Evolutionary conservation across 2,797 vertebrate genomes (phyloP).

Genomic region (Pogonophryne albipinna): DNA sequence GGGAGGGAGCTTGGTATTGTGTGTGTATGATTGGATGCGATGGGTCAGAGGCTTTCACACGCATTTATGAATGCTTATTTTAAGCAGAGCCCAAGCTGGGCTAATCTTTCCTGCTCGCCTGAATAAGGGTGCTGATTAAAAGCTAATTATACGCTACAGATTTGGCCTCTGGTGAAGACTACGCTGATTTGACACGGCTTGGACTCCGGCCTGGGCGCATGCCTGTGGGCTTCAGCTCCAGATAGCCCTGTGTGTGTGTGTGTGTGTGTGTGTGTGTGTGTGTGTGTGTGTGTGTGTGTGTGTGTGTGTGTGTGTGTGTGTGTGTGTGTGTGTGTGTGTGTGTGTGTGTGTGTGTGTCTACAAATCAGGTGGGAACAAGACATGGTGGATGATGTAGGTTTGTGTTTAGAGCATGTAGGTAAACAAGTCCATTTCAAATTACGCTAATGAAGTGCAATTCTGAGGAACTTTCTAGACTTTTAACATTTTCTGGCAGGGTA

Average conservation of each 20-base stretch:
- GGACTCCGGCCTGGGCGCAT: conserved; percentile 65
- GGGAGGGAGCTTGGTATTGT: conserved; percentile 59
- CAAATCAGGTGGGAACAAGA: conserved; percentile 53
- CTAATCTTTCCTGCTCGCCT: conserved; percentile 80
- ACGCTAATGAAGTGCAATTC: conserved; percentile 2
- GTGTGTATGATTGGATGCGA: conserved; percentile 74
- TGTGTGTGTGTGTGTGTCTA: conserved; percentile 33
- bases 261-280: conserved; percentile 60
- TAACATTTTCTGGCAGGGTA: neutral
- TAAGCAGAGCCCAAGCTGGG: conserved; percentile 77
- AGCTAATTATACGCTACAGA: conserved; percentile 88
- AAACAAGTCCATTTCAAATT: conserved; percentile 23
- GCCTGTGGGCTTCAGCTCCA: conserved; percentile 69
- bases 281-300: conserved; percentile 7
- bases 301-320: conserved; percentile 50
- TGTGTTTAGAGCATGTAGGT: conserved; percentile 33
- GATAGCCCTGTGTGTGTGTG: conserved; percentile 54
- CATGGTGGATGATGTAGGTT: conserved; percentile 44
- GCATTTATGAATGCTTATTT: conserved; percentile 83
- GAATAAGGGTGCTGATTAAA: conserved; percentile 86
- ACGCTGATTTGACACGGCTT: conserved; percentile 78
- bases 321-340: conserved; percentile 21
- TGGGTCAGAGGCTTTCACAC: conserved; percentile 80
- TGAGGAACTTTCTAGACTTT: conserved; percentile 5
- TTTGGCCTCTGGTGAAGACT: conserved; percentile 83